Percentiles rank a stretch among this genome's conserved stretches.
Evolutionary conservation across 2,113 vertebrate species (phyloP).

Genomic region (Triplophysa rosa): DNA sequence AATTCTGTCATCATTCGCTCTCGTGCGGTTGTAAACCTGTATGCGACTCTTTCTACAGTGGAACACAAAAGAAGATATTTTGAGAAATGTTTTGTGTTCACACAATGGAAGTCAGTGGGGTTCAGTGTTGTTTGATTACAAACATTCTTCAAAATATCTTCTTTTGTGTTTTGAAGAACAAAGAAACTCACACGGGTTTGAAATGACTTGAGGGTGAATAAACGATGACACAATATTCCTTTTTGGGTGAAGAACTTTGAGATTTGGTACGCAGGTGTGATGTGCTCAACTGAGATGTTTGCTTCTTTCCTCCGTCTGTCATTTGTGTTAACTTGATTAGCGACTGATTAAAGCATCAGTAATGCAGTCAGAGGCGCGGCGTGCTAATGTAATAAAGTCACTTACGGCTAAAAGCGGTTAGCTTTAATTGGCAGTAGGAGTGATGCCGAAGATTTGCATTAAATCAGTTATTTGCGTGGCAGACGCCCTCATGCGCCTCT

Average conservation of each 20-base stretch:
- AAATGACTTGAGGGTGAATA: too few relatives aligned
- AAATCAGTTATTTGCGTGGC: slow-evolving; percentile 80
- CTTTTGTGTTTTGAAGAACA: too few relatives aligned
- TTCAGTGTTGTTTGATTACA: too few relatives aligned
- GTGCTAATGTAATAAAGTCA: slow-evolving; percentile 82
- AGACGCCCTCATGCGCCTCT: slow-evolving; percentile 70
- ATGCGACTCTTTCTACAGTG: too few relatives aligned
- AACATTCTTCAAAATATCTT: too few relatives aligned
- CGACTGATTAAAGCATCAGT: slow-evolving; percentile 78
- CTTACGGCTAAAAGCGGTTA: slow-evolving; percentile 80
- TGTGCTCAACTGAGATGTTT: slow-evolving; percentile 63
- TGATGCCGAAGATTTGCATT: slow-evolving; percentile 77
- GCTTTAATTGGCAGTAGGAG: slow-evolving; percentile 79
- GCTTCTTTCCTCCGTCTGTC: slow-evolving; percentile 66
- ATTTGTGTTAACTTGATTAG: slow-evolving; percentile 75
- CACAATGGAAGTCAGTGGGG: too few relatives aligned
- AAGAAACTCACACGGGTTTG: too few relatives aligned
- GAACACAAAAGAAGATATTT: too few relatives aligned
- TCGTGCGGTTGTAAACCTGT: too few relatives aligned
- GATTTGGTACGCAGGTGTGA: slow-evolving; percentile 67
- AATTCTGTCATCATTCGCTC: too few relatives aligned
- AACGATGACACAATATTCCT: too few relatives aligned
- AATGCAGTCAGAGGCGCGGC: slow-evolving; percentile 78
- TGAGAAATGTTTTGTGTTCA: too few relatives aligned
- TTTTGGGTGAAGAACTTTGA: neutral